Base-by-base conservation (phyloP, 2,888 invertebrate species). In the Synergus umbraculus region DNA sequence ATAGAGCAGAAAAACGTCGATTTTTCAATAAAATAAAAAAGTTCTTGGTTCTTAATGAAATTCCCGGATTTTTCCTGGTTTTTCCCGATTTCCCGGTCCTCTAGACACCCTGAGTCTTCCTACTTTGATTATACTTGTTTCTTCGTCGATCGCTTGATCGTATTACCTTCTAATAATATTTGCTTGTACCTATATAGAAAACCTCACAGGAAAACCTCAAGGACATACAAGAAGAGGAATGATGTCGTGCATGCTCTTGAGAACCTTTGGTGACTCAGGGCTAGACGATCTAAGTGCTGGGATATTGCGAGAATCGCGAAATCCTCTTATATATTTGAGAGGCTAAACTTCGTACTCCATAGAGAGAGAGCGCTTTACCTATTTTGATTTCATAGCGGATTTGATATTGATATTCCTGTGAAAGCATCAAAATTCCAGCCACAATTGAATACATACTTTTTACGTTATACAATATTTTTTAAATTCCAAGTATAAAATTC, bases 161-260 rank as follows among this genome's bases (percentile, higher is more conserved):
- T 58, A 60, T 78, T 77, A 76, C 78, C 69, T 67, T 60, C 79
- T 73, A 46, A 76, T 78, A 79, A 77, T 90, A 91, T 90, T 90
- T 88, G 86, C 88, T 87, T 87, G 88, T 88, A 88, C 86, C 88
- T 88, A 37, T 4, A 37, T 37, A 88, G 87, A 89, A 89, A 88
- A 90, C 87, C 88, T 89, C 86, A 66, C 82, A 85, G 87, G 87
- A 81, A 87, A 89, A 89, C 86, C 89, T 86, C n/a, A 54, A 49
- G 37, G 54, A 13, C 49, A 73, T 54, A n/a, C 37, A 54, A 54
- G 73, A 73, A 73, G 73, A 73, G 73, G 49, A 73, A 73, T n/a
- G 73, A 73, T 73, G 54, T 54, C 73, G 73, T 54, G 54, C n/a
- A 15, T 49, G 37, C 73, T 73, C 73, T 73, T n/a, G 10, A 37